These are phyloP conservation scores for Periplaneta americana DNA, from an alignment of 1,140 invertebrate species.

Conservation along the genomic window DNA sequence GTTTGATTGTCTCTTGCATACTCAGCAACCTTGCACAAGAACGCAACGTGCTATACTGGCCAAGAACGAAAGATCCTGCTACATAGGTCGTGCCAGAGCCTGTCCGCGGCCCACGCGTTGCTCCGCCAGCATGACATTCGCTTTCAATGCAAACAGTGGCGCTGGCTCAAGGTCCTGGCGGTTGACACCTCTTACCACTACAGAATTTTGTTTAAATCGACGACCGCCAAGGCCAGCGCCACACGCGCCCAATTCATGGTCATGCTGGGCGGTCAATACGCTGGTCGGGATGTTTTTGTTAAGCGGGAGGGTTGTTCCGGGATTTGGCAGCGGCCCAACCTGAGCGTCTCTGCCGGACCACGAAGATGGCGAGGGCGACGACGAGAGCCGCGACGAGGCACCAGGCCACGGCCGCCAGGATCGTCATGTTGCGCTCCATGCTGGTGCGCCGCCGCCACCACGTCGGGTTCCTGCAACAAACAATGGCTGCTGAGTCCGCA, in stretches of 20 bases:
- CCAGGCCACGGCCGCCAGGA: slow-evolving; percentile 75
- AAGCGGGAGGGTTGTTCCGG: background rate
- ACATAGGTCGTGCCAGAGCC: too few species aligned
- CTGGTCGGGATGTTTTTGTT: background rate
- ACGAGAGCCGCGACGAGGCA: slow-evolving; percentile 59
- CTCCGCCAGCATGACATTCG: background rate
- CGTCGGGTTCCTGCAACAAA: slow-evolving; percentile 65
- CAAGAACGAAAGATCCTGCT: too few species aligned
- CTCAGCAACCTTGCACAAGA: too few species aligned
- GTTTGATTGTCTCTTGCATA: too few species aligned
- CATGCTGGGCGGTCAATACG: background rate
- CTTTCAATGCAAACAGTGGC: background rate
- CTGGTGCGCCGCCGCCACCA: slow-evolving; percentile 80
- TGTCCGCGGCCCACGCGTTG: background rate
- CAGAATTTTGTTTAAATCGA: background rate
- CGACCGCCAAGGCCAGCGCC: background rate
- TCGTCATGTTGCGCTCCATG: slow-evolving; percentile 67
- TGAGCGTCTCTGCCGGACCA: background rate
- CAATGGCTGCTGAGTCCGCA: too few species aligned
- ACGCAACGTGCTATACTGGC: too few species aligned
- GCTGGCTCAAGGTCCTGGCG: background rate
- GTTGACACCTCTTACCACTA: background rate
- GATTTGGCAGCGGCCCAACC: background rate
- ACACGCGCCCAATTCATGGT: background rate
- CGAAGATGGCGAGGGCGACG: slow-evolving; percentile 54